Base-by-base conservation (phyloP, 2,888 invertebrate species). In the Sarcophaga carnaria region DNA sequence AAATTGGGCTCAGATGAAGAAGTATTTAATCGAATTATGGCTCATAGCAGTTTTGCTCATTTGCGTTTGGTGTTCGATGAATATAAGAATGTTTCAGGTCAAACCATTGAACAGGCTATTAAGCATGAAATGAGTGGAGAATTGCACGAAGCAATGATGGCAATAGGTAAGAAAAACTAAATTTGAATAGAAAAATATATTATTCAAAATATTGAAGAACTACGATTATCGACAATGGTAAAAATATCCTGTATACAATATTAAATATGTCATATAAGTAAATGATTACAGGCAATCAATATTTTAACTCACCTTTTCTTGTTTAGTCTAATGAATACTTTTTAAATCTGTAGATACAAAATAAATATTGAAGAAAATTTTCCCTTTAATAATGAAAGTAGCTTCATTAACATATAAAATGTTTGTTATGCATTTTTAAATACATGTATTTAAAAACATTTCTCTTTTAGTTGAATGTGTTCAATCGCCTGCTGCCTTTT, bases 41-140 rank as follows among this genome's bases (percentile, higher is more conserved):
- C 96, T 0, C 95, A 96, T 90, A 95, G 96, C 92, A 96, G 96
- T 90, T 96, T 95, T 92, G 95, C 95, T 0, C 97, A 97, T 91
- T 94, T 96, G 89, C 94, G 95, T 5, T 93, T 95, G 88, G 94
- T 96, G 80, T 96, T 96, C 92, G 96, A 96, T 89, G 96, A 95
- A 91, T 97, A 97, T 93, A 95, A 96, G 92, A 94, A 94, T 87
- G 91, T 91, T 37, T 94, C 96, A 0, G 96, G 96, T 0, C 95
- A 95, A 91, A 96, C 96, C 86, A 95, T 96, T 90, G 95, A 96
- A 92, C 95, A 96, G 90, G 96, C 96, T 71, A 94, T 96, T 91
- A 95, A 95, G 90, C 94, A 95, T 63, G 95, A 95, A 93, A 92
- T 96, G 89, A 94, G 92, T 82, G 96, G 96, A 0, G 96, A 96